These are phyloP conservation scores for Trachelus stipa DNA, from an alignment of 2,888 invertebrate species.

Conservation along the genomic window DNA sequence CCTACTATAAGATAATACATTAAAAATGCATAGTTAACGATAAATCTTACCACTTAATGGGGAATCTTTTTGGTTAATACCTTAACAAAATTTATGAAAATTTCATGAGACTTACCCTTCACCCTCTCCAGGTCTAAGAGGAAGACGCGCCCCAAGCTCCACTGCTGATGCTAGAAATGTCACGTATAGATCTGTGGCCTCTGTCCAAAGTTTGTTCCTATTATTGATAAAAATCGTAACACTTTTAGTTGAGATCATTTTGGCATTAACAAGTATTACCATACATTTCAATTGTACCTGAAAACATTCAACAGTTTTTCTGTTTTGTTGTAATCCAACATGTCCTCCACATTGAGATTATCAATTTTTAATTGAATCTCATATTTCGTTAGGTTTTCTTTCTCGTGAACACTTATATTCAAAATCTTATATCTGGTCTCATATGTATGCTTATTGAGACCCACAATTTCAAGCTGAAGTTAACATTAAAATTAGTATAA, in stretches of 20 bases:
- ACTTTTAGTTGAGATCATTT: background rate
- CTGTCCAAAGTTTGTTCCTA: conserved; percentile 80
- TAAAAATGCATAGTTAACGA: too few relatives aligned
- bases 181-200: conserved; percentile 79
- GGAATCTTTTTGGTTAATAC: background rate
- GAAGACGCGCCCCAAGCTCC: conserved; percentile 85
- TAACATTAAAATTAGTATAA: background rate
- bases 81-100: background rate
- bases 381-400: conserved; percentile 76
- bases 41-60: background rate
- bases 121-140: conserved; percentile 84
- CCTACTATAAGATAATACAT: too few relatives aligned
- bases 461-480: conserved; percentile 79
- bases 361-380: conserved; percentile 90
- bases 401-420: conserved; percentile 75
- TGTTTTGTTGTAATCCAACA: conserved; percentile 81
- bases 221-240: conserved; percentile 15
- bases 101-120: conserved; percentile 76
- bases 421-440: conserved; percentile 77
- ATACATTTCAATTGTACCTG: conserved; percentile 48
- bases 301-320: conserved; percentile 83
- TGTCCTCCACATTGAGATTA: conserved; percentile 89
- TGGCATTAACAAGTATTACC: background rate
- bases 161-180: conserved; percentile 88
- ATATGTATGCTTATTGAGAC: conserved; percentile 81